Percentiles rank a stretch among this genome's conserved stretches.
phyloP scores from a whole-genome alignment of 1,140 invertebrate genomes.

The Trissolcus basalis region DNA sequence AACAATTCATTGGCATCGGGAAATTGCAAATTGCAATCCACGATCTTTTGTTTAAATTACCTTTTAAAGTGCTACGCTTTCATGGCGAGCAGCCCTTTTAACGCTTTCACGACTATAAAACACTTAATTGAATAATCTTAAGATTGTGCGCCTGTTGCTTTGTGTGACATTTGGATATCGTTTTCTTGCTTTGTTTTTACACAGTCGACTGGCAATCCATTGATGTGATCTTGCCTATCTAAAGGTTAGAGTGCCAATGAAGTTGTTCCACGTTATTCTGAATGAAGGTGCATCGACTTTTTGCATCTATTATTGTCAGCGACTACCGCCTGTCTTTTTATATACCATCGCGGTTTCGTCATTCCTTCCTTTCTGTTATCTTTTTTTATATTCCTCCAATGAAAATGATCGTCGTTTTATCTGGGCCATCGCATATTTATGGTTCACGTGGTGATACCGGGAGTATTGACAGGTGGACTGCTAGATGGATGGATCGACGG shows the following conservation, averaged over 20 bases:
- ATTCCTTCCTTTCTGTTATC: constrained; percentile 58
- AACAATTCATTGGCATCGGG: neutral
- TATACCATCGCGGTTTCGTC: constrained; percentile 33
- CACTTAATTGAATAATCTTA: constrained; percentile 45
- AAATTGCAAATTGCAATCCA: neutral
- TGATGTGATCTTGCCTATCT: constrained; percentile 57
- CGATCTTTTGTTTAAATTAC: too few species aligned
- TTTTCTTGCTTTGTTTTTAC: constrained; percentile 54
- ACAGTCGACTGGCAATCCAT: constrained; percentile 41
- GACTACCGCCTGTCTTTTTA: constrained; percentile 51
- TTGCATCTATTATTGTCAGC: constrained; percentile 58
- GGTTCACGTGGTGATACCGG: constrained; percentile 52
- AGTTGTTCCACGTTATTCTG: constrained; percentile 50
- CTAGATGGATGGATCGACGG: constrained; percentile 54
- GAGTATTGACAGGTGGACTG: constrained; percentile 56
- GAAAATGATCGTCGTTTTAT: constrained; percentile 52
- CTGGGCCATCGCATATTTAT: constrained; percentile 58
- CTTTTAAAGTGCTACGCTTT: constrained; percentile 10
- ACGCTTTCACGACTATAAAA: constrained; percentile 3
- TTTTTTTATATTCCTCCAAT: constrained; percentile 24
- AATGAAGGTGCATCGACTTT: constrained; percentile 58
- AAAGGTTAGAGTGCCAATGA: constrained; percentile 60
- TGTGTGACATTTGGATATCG: constrained; percentile 42
- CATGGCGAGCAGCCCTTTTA: neutral
- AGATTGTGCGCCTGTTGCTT: constrained; percentile 4